Conservation (phyloP, 1,140 invertebrate genomes). For the Cherax destructor region DNA sequence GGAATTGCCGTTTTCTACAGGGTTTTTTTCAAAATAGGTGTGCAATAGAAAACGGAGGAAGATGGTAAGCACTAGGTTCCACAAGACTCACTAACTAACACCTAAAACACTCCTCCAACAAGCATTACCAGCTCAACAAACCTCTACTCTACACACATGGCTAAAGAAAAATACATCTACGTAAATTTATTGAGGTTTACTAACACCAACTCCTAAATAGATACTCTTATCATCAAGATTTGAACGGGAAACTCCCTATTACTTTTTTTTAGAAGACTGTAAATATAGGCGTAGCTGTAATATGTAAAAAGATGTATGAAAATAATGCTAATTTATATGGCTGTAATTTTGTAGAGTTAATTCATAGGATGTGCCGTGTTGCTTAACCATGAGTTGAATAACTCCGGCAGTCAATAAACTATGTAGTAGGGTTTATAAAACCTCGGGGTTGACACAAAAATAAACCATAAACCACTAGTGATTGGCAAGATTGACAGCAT, state of each 20-base stretch:
- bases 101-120: neutral
- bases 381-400: no score
- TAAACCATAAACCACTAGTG: no score
- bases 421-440: no score
- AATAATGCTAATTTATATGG: no score
- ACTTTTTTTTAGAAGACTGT: neutral
- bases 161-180: neutral
- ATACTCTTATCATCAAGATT: neutral
- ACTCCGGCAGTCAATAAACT: no score
- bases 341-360: no score
- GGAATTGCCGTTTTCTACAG: neutral
- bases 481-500: no score
- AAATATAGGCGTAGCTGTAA: neutral
- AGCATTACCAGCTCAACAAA: neutral
- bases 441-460: no score
- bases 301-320: no score
- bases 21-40: neutral
- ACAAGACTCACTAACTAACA: neutral
- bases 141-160: neutral
- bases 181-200: neutral
- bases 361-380: no score
- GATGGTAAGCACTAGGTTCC: neutral
- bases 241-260: neutral
- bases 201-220: neutral
- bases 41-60: slow-evolving; percentile 5